Evolutionary conservation across 2,113 vertebrate species (phyloP), one percentile per base, ranked within the genome.

Genomic region (Varanus komodoensis): DNA sequence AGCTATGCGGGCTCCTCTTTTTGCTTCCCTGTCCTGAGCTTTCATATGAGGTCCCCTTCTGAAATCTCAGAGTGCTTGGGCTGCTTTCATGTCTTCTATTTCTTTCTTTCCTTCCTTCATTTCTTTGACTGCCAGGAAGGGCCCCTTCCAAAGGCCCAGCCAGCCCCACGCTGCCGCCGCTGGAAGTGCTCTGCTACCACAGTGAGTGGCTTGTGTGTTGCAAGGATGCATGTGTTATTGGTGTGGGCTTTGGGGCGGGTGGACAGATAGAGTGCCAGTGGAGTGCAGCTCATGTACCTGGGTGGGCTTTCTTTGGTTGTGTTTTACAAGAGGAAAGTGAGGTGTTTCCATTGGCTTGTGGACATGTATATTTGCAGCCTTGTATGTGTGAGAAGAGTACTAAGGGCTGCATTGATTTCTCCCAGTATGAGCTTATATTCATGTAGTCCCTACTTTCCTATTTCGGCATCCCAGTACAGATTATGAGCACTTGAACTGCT

Each of bases 121-220:
- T 38, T 68, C 85, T 87, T 82, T 48, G n/a, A 64, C 89, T 86
- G 83, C 44, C 86, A 84, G 86, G 90, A 79, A 25, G 81, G 81
- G 81, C 81, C 67, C 34, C 50, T 64, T 84, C 81, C 57, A 54
- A 84, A 88, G 34, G 73, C 86, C 74, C 89, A 80, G 78, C 68
- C 82, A 82, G 48, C 74, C 50, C 14, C 82, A 81, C 52, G 82
- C 27, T 11, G 52, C 29, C 82, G 17, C 11, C 67, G 52, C 15
- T 64, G 23, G 29, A 91, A 21, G 82, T 75, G 3, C 4, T 29
- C 82, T n/a, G 44, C 86, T 67, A 90, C 86, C 44, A 64, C 89
- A 85, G 89, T 90, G 86, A 88, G 89, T 88, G 91, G 87, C 34
- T 75, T 86, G n/a, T 8, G 38, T 79, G 34, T 64, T 21, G 14